Evolutionary conservation across 2,888 invertebrate species (phyloP).

Genomic region (Netelia fuscicornis): DNA sequence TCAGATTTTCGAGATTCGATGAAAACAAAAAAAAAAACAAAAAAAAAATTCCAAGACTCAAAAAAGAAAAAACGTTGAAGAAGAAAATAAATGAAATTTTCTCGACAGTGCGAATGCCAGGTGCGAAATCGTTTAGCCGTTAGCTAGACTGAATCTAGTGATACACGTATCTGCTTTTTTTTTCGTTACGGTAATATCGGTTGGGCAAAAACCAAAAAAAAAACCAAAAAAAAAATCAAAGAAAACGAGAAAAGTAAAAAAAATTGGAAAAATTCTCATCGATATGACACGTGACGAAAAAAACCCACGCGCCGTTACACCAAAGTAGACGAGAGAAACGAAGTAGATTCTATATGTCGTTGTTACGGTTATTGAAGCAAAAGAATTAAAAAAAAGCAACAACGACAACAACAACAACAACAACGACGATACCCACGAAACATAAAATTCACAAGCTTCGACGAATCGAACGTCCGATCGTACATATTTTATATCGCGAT

Average conservation of each 20-base stretch:
- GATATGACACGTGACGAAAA: conserved; percentile 70
- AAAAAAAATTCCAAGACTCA: background rate
- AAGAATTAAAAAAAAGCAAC: conserved; percentile 12
- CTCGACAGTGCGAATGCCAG: conserved; percentile 40
- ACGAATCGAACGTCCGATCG: too few species aligned
- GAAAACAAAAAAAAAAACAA: background rate
- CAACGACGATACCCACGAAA: conserved; percentile 29
- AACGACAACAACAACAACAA: conserved; percentile 26
- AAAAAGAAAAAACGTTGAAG: background rate
- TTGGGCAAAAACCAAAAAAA: conserved; percentile 5
- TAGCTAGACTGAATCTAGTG: conserved; percentile 65
- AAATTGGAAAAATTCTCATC: conserved; percentile 36
- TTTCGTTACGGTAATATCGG: conserved; percentile 62
- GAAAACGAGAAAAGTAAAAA: background rate
- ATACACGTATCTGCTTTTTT: conserved; percentile 66
- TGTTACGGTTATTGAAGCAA: conserved; percentile 35
- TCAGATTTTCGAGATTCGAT: conserved; percentile 35
- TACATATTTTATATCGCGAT: too few species aligned
- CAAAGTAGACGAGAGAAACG: conserved; percentile 78
- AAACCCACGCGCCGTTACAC: conserved; percentile 76
- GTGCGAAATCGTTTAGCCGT: conserved; percentile 62
- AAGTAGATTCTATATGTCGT: conserved; percentile 69
- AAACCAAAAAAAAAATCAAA: background rate
- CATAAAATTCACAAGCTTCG: conserved; percentile 16
- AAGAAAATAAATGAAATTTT: background rate